phyloP scores from a whole-genome alignment of 2,888 invertebrate genomes.

The Muscina levida region DNA sequence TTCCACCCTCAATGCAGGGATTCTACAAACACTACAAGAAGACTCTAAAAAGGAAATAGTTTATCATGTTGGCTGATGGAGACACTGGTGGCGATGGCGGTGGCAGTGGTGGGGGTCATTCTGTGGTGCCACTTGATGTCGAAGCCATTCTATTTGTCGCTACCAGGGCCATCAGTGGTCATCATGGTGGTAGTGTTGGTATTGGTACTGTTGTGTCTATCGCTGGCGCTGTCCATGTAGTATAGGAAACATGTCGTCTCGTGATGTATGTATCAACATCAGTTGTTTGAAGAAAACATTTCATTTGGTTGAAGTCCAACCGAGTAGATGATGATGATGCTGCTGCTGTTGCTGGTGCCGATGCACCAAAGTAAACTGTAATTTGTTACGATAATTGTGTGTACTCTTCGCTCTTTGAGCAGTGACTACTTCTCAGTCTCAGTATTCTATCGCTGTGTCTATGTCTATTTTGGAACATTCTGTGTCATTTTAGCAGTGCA shows the following conservation, averaged over 20 bases:
- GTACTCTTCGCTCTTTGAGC: not conserved
- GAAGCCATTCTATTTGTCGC: slow-evolving; percentile 12
- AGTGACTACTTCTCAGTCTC: not conserved
- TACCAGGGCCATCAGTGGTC: not conserved
- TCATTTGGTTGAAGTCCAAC: slow-evolving; percentile 30
- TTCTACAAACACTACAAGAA: slow-evolving; percentile 16
- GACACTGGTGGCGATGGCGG: slow-evolving; percentile 7
- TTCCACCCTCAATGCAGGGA: slow-evolving; percentile 33
- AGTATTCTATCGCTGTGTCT: not conserved
- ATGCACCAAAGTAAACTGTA: slow-evolving; percentile 33
- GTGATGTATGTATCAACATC: slow-evolving; percentile 29
- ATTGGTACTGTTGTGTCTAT: slow-evolving; percentile 3
- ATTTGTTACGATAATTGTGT: slow-evolving; percentile 51
- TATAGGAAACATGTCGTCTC: not conserved
- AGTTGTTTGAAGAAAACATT: slow-evolving; percentile 23
- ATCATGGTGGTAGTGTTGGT: not conserved
- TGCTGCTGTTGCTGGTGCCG: too few species aligned
- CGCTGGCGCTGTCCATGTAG: not conserved
- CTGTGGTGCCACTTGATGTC: slow-evolving; percentile 26
- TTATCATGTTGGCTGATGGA: slow-evolving; percentile 16
- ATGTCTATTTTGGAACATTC: not conserved
- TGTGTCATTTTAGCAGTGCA: not conserved
- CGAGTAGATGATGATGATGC: not conserved
- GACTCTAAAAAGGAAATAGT: slow-evolving; percentile 16
- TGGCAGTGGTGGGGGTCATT: not conserved